A percentile compares a stretch with the other conserved stretches of the same genome.
Conservation (phyloP, 2,888 invertebrate genomes). For the Drosophila merina region DNA sequence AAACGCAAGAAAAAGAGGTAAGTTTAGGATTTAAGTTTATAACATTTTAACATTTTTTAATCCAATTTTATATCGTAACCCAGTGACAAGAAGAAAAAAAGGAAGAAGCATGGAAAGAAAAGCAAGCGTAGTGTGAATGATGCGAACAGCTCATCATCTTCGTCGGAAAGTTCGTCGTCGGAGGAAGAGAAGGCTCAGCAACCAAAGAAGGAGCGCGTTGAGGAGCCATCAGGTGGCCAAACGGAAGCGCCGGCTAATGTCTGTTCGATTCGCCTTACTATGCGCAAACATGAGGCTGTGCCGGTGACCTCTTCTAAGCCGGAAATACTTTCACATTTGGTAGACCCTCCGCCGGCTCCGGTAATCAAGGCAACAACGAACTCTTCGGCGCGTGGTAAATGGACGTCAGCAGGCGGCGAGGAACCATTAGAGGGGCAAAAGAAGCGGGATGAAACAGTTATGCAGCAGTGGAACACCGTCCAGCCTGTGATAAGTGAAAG, state of each 20-base stretch:
- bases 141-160: slow-evolving; percentile 63
- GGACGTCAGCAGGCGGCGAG: slow-evolving; percentile 81
- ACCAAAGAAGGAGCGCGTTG: slow-evolving; percentile 55
- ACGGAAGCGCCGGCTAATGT: slow-evolving; percentile 69
- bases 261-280: slow-evolving; percentile 87
- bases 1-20: slow-evolving; percentile 87
- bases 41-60: too few species aligned
- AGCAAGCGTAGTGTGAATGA: slow-evolving; percentile 76
- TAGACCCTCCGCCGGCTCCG: slow-evolving; percentile 61
- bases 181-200: slow-evolving; percentile 62
- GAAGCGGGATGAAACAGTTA: slow-evolving; percentile 85
- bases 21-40: slow-evolving; percentile 3
- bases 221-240: slow-evolving; percentile 20
- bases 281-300: slow-evolving; percentile 82
- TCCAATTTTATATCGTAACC: too few species aligned
- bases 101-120: slow-evolving; percentile 84
- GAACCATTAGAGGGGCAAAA: slow-evolving; percentile 66
- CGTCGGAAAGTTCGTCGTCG: slow-evolving; percentile 71
- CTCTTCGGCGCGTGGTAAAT: slow-evolving; percentile 69
- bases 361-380: slow-evolving; percentile 52
- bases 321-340: slow-evolving; percentile 81
- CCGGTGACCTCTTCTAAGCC: slow-evolving; percentile 6
- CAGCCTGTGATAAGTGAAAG: slow-evolving; percentile 86
- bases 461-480: slow-evolving; percentile 86
- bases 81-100: slow-evolving; percentile 85